Evolutionary conservation across 1,140 invertebrate genomes (phyloP), one percentile per base, ranked within the genome.

Genomic region (Bombus sylvicola): DNA sequence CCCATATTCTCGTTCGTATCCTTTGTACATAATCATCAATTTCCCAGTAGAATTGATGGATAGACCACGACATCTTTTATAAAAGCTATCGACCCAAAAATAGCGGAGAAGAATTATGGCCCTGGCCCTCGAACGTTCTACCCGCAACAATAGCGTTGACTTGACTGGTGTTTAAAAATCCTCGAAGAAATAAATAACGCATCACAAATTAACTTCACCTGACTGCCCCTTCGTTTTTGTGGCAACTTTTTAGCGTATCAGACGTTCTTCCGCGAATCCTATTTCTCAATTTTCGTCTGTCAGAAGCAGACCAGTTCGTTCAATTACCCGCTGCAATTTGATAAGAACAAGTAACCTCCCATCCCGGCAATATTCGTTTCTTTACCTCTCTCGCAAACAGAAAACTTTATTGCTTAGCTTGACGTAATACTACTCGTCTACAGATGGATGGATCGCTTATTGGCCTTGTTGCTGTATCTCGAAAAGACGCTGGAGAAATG

Each of bases 31-130:
- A 86, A 41, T 66, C 87, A 88, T 89, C 88, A 82, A 88, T 89
- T 88, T 88, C 74, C 80, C 76, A 22, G 68, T 31, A n/a, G 81
- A 31, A 74, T 83, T 89, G 87, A 89, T 88, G 83, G 87, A 89
- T 89, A 86, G 83, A 57, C 28, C n/a, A 34, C 28, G 31, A 59
- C 85, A 73, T 85, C 75, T 81, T 73, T 88, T 28, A 53, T 34
- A 13, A 39, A 34, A 59, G 79, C 28, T 88, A 85, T 80, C 71
- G 81, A 28, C 22, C 59, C 28, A n/a, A 75, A 57, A 80, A 83
- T 47, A 64, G 12, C 66, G 25, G 12, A 37, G 47, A 66, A 76
- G 86, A 88, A 80, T 88, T 88, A 88, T 84, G 64, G 71, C 9
- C 12, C 43, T 43, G 22, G 73, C 9, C 3, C 73, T 37, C 31